A percentile compares a stretch with the other conserved stretches of the same genome.
Evolutionary conservation across 2,888 invertebrate genomes (phyloP).

Genomic region (Oxyscelio sp.): DNA sequence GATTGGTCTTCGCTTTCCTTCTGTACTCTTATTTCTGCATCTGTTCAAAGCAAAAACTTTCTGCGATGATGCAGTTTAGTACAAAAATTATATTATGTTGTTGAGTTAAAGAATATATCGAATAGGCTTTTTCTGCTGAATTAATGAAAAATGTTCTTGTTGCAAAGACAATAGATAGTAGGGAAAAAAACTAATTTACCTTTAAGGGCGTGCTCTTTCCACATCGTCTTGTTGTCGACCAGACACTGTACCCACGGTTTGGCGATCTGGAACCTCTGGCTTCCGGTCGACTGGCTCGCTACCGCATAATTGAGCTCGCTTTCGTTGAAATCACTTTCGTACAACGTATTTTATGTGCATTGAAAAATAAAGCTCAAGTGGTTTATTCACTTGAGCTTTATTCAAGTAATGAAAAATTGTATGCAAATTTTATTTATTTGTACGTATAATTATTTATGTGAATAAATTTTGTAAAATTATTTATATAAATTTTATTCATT

Average conservation of each 20-base stretch:
- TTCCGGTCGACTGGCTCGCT: slow-evolving; percentile 46
- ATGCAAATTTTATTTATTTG: neutral
- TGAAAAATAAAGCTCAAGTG: neutral
- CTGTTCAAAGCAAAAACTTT: slow-evolving; percentile 83
- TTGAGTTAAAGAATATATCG: neutral
- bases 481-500: neutral
- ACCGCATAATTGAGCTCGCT: slow-evolving; percentile 41
- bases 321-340: slow-evolving; percentile 12
- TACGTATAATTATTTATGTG: neutral
- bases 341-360: neutral
- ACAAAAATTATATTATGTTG: slow-evolving; percentile 4
- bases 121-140: neutral
- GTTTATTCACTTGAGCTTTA: neutral
- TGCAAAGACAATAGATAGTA: neutral
- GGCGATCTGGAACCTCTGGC: slow-evolving; percentile 90
- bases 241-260: slow-evolving; percentile 95
- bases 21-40: slow-evolving; percentile 90
- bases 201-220: slow-evolving; percentile 94
- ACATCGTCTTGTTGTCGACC: slow-evolving; percentile 93
- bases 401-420: neutral
- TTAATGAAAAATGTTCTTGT: slow-evolving; percentile 16
- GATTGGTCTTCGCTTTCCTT: slow-evolving; percentile 84
- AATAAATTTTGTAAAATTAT: neutral
- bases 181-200: slow-evolving; percentile 82
- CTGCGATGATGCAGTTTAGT: slow-evolving; percentile 15